Conservation (phyloP, 2,797 vertebrate species). For the Holocentrus rufus region DNA sequence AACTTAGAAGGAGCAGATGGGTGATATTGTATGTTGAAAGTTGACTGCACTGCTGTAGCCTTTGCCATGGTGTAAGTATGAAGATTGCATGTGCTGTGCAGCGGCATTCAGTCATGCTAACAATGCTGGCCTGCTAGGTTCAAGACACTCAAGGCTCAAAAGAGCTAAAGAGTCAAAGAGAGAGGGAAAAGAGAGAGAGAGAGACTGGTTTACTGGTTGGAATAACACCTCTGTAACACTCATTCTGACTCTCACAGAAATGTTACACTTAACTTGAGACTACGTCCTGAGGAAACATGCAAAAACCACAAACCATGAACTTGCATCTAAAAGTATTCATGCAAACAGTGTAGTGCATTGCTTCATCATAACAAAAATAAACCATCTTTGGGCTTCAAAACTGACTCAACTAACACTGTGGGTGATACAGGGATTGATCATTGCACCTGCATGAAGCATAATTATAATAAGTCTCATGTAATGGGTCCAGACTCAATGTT, state of each 20-base stretch:
- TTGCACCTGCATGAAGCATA: too few species aligned
- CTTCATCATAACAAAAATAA: neutral
- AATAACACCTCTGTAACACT: too few species aligned
- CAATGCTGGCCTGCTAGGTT: conserved; percentile 8
- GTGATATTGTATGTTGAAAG: conserved; percentile 11
- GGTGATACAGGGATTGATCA: neutral
- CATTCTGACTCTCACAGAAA: too few species aligned
- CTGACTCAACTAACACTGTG: neutral
- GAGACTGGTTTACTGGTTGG: too few species aligned
- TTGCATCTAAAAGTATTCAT: conserved; percentile 69
- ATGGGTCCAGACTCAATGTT: neutral
- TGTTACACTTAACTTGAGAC: conserved; percentile 53
- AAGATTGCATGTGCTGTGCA: too few species aligned
- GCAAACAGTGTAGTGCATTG: conserved; percentile 41
- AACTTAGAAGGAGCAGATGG: neutral
- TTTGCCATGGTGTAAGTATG: neutral
- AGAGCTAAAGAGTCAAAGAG: neutral
- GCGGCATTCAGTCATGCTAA: conserved; percentile 11
- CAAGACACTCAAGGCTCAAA: neutral
- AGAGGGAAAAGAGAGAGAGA: neutral
- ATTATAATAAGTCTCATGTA: neutral
- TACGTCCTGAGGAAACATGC: conserved; percentile 83
- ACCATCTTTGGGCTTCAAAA: neutral
- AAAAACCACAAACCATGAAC: conserved; percentile 84
- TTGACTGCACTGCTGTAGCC: neutral